A percentile compares a stretch with the other conserved stretches of the same genome.
These are phyloP conservation scores for Drosophila sordidula DNA, from an alignment of 2,888 invertebrate genomes.

Conservation along the genomic window DNA sequence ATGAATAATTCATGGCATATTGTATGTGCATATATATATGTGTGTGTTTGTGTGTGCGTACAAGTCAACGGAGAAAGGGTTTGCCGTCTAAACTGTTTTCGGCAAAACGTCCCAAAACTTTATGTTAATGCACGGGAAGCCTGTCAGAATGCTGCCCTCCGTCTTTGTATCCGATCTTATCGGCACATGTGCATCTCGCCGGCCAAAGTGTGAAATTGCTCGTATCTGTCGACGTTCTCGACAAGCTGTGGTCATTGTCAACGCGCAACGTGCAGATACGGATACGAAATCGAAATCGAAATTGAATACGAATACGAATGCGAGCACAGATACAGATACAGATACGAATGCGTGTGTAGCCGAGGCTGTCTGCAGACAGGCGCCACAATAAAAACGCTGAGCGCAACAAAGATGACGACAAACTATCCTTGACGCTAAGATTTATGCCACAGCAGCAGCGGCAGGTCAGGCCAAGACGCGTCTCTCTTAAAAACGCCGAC, in stretches of 20 bases:
- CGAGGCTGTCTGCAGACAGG: constrained; percentile 70
- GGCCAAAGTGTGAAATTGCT: constrained; percentile 77
- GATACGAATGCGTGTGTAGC: constrained; percentile 8
- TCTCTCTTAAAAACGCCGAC: constrained; percentile 58
- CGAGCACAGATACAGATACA: constrained; percentile 5
- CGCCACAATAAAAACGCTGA: constrained; percentile 78
- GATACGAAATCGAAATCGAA: constrained; percentile 27
- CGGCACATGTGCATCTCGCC: constrained; percentile 62
- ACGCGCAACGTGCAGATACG: constrained; percentile 54
- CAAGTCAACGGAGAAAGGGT: constrained; percentile 26
- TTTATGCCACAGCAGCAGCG: constrained; percentile 68
- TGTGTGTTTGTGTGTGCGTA: neutral
- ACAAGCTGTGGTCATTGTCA: constrained; percentile 82
- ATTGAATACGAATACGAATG: constrained; percentile 16
- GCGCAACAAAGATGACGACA: constrained; percentile 77
- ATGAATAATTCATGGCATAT: constrained; percentile 78
- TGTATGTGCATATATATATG: constrained; percentile 18
- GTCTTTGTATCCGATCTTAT: constrained; percentile 46
- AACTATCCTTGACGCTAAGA: constrained; percentile 80
- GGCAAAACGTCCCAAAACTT: constrained; percentile 60
- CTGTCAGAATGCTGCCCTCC: constrained; percentile 3
- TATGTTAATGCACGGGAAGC: constrained; percentile 61
- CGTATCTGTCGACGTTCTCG: constrained; percentile 77
- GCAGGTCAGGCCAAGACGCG: constrained; percentile 30
- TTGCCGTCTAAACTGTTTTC: constrained; percentile 32